These are phyloP conservation scores for Lutjanus argentimaculatus DNA, from an alignment of 2,797 vertebrate species.

Conservation along the genomic window DNA sequence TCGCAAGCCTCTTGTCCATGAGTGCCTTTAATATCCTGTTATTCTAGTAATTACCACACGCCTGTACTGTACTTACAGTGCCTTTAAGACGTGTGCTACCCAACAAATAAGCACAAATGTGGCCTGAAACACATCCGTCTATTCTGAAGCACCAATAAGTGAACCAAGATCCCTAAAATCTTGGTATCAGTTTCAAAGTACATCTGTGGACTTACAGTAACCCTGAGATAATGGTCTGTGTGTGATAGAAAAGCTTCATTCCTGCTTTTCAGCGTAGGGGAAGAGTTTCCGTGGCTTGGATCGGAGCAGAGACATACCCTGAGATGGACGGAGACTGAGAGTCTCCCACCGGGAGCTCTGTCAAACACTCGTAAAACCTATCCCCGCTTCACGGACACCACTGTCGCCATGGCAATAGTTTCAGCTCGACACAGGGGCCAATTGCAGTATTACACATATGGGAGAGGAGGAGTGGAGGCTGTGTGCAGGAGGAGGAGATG, in stretches of 20 bases:
- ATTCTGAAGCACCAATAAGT: slow-evolving; percentile 6
- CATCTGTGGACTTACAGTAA: slow-evolving; percentile 26
- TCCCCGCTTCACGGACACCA: slow-evolving; percentile 86
- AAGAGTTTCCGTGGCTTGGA: slow-evolving; percentile 22
- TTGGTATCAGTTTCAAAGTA: slow-evolving; percentile 40
- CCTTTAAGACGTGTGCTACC: slow-evolving; percentile 27
- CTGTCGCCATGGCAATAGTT: slow-evolving; percentile 86
- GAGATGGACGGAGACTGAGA: slow-evolving; percentile 56
- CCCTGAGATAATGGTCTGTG: slow-evolving; percentile 33
- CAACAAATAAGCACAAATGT: slow-evolving; percentile 61
- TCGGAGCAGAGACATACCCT: slow-evolving; percentile 53
- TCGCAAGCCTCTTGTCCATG: too few relatives aligned
- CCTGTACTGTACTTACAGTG: slow-evolving; percentile 15
- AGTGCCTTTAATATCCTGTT: not conserved
- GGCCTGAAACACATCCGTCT: slow-evolving; percentile 21
- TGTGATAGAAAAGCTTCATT: slow-evolving; percentile 27
- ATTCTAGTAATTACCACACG: not conserved
- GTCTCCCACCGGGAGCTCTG: slow-evolving; percentile 68
- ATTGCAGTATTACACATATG: slow-evolving; percentile 90
- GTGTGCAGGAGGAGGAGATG: slow-evolving; percentile 83
- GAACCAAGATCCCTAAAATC: slow-evolving; percentile 31
- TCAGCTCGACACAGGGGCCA: slow-evolving; percentile 71
- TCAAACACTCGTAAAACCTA: slow-evolving; percentile 90
- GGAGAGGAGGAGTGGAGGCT: slow-evolving; percentile 62
- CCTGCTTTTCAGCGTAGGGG: slow-evolving; percentile 19